Conservation (phyloP, 2,113 vertebrate genomes). For the Sphyrna mokarran region DNA sequence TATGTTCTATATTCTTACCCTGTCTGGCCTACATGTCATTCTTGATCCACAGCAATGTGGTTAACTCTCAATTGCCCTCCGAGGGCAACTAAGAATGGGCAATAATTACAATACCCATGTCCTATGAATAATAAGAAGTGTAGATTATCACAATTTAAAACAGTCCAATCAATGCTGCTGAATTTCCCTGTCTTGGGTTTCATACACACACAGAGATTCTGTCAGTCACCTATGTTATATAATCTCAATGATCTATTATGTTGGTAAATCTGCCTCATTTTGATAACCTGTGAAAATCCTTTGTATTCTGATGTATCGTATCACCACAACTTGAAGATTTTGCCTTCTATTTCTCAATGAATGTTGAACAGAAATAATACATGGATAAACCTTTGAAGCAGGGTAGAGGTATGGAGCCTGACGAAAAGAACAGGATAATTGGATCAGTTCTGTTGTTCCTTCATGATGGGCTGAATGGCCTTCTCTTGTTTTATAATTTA, state of each 20-base stretch:
- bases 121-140: background rate
- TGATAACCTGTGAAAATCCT: background rate
- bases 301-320: background rate
- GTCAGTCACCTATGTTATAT: background rate
- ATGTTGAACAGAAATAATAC: background rate
- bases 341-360: background rate
- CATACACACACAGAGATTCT: background rate
- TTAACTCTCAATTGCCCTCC: too few relatives aligned
- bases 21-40: too few relatives aligned
- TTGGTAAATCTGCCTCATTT: background rate
- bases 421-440: background rate
- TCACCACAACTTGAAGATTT: background rate
- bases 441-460: background rate
- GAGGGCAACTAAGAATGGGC: too few relatives aligned
- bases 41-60: too few relatives aligned
- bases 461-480: background rate
- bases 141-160: background rate
- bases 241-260: background rate
- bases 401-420: background rate
- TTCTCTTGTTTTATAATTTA: background rate
- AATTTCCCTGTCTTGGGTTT: background rate
- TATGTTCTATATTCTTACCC: too few relatives aligned
- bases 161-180: background rate
- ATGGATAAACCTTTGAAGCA: background rate
- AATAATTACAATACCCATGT: too few relatives aligned